Evolutionary conservation across 2,113 vertebrate genomes (phyloP), one percentile per base, ranked within the genome.

Genomic region (Ammodramus savannarum): DNA sequence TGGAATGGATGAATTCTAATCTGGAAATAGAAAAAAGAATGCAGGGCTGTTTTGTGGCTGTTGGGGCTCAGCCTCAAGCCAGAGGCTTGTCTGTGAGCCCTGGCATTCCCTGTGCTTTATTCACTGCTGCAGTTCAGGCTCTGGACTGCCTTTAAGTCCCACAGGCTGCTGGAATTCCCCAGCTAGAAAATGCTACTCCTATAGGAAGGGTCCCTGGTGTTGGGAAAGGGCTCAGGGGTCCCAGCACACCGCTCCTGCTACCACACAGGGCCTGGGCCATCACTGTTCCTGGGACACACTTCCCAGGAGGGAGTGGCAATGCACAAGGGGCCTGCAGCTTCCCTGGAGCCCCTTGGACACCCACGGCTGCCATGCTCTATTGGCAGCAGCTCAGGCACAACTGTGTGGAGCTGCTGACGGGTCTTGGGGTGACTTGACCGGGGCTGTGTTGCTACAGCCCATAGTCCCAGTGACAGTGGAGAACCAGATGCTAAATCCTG

Each of bases 331-430:
- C 7, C 61, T 48, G 66, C 0, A 12, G 61, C 57, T 85, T 69
- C 76, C 54, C 67, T 23, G 48, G 39, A 65, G 9, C 16, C 13
- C 13, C 22, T 32, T 32, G 25, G 85, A 36, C 38, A 73, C 54
- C 20, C 4, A 1, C 41, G 77, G 48, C 59, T 2, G 1, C 54
- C 3, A 0, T 1, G 2, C 6, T 77, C n/a, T 7, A 0, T 9
- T 4, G 1, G 26, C 72, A 44, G 86, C 67, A 71, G 55, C 43
- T 58, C 12, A 12, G 73, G 22, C 48, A 25, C 1, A 4, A 34
- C 52, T 7, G 14, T 0, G 0, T 5, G 67, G 20, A 75, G 58
- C 71, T 83, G 54, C 49, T 49, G 20, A 39, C 1, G 2, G 41
- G 46, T 68, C 71, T 29, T 54, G 54, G 61, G 29, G 21, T 75